phyloP scores from a whole-genome alignment of 2,113 vertebrate genomes.

The Chrysochloris asiatica region DNA sequence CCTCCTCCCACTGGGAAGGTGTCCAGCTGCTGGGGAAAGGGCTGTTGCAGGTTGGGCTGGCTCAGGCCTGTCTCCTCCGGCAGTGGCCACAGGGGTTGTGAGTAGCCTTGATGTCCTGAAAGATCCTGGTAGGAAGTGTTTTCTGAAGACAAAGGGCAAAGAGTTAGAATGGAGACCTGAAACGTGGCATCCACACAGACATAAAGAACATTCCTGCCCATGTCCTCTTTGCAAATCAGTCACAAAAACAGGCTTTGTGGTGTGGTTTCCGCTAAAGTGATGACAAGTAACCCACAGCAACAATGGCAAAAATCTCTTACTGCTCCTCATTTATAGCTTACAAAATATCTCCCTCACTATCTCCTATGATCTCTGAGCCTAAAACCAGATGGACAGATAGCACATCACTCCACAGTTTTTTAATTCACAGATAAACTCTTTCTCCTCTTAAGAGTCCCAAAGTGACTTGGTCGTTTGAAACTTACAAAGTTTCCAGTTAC shows the following conservation, averaged over 20 bases:
- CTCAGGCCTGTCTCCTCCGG: not conserved
- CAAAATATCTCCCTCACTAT: not conserved
- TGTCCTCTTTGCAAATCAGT: not conserved
- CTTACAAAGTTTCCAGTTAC: not conserved
- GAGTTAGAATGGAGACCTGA: not conserved
- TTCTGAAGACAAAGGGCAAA: conserved; percentile 32
- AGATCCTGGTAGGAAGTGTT: conserved; percentile 31
- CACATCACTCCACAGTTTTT: not conserved
- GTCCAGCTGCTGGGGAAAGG: rapidly evolving
- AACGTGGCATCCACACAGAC: not conserved
- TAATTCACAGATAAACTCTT: not conserved
- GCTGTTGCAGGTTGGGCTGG: conserved; percentile 8
- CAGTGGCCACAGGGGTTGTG: conserved; percentile 9
- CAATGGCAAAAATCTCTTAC: rapidly evolving
- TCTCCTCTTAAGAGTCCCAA: not conserved
- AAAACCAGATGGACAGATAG: too few relatives aligned
- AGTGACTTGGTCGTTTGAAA: not conserved
- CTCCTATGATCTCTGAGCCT: not conserved
- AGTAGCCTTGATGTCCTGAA: not conserved
- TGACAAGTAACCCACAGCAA: too few relatives aligned
- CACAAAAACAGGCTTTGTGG: not conserved
- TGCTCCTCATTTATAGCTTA: not conserved
- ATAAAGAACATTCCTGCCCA: not conserved
- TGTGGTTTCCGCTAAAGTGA: not conserved
- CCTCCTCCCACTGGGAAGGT: not conserved